Conservation (phyloP, 2,113 vertebrate species). For the rabbit (Oryctolagus cuniculus) region mOryCun1.1 NC_091438.1:162885501-162886000, state of each 20-base stretch:
- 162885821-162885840: slow-evolving; percentile 49
- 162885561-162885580: background rate
- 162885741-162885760: background rate
- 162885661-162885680: too few species aligned
- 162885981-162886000: fast-evolving
- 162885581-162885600: too few species aligned
- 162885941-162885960: background rate
- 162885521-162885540: background rate
- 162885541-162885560: background rate
- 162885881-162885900: slow-evolving; percentile 68
- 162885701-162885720: too few species aligned
- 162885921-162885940: background rate
- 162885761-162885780: background rate
- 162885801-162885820: background rate
- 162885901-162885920: background rate
- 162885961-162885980: background rate
- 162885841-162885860: background rate
- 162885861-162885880: background rate
- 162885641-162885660: background rate
- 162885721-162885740: background rate
- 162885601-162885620: background rate
- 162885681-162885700: too few species aligned
- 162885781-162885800: background rate
- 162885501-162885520: background rate
- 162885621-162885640: too few species aligned